Percentiles rank a stretch among this genome's conserved stretches.
Conservation (phyloP, 1,140 invertebrate genomes). For the Megathymus violae region DNA sequence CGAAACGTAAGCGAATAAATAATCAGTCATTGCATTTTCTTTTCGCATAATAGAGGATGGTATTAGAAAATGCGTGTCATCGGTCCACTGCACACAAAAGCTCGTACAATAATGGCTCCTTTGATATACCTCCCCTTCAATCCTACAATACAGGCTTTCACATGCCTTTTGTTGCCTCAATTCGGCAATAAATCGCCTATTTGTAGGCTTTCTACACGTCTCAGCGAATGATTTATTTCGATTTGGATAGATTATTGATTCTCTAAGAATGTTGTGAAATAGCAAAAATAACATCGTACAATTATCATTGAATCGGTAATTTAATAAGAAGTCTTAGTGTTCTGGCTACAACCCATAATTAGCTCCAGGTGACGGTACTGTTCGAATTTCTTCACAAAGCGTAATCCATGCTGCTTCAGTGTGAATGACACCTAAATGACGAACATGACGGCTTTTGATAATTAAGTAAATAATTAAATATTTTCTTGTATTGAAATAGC, state of each 20-base stretch:
- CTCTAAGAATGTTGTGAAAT: background rate
- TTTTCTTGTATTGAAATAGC: no score
- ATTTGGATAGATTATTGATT: constrained; percentile 7
- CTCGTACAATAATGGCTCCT: constrained; percentile 24
- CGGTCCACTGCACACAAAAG: constrained; percentile 28
- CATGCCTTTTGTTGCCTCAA: constrained; percentile 27
- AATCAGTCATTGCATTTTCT: background rate
- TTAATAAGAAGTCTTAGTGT: no score
- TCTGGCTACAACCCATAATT: no score
- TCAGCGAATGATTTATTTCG: constrained; percentile 12
- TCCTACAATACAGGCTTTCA: constrained; percentile 19
- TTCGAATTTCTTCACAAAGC: no score
- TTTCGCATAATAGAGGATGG: background rate
- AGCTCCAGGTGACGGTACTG: no score
- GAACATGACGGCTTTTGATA: no score
- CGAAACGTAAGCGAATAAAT: background rate
- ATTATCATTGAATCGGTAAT: no score
- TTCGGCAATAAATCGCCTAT: constrained; percentile 38
- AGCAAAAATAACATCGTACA: background rate
- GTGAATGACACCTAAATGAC: no score
- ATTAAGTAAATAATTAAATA: no score
- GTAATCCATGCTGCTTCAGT: no score
- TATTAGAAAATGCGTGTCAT: constrained; percentile 18
- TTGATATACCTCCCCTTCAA: constrained; percentile 37
- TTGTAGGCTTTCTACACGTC: constrained; percentile 9